Percentiles rank a stretch among this genome's conserved stretches.
Conservation (phyloP, 2,113 vertebrate genomes). For the Microtus montanus region DNA sequence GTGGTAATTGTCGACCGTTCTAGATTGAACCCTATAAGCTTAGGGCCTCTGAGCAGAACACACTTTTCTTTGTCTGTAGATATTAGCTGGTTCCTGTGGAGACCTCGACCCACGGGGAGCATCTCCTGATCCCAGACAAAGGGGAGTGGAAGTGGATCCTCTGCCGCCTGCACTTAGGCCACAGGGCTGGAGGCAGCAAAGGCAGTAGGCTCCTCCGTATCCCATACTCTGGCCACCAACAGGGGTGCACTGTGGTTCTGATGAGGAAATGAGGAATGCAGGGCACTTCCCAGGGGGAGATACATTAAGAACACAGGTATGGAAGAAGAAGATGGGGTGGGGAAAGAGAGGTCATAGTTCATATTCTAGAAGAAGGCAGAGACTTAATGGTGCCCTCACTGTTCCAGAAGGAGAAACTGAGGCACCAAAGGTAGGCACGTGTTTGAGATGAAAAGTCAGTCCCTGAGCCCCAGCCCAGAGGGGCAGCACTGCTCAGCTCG, state of each 20-base stretch:
- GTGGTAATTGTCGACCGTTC: not conserved
- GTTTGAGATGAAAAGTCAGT: not conserved
- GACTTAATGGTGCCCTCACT: not conserved
- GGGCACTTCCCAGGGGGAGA: not conserved
- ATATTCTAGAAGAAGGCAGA: not conserved
- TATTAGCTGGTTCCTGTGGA: not conserved
- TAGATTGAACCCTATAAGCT: not conserved
- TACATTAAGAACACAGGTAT: not conserved
- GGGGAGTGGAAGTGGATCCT: not conserved
- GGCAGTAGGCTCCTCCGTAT: not conserved
- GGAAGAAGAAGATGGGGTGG: not conserved
- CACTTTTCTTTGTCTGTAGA: not conserved
- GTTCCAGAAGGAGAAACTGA: conserved; percentile 26
- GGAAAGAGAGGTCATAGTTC: not conserved
- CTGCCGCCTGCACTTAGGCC: not conserved
- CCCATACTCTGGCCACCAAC: not conserved
- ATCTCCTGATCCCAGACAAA: not conserved
- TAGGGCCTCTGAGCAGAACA: not conserved
- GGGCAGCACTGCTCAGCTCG: conserved; percentile 45
- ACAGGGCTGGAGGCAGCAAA: not conserved
- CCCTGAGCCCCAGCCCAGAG: not conserved
- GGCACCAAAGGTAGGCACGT: not conserved
- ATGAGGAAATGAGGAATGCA: not conserved
- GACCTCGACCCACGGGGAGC: not conserved
- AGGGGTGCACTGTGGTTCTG: not conserved